Conservation (phyloP, 2,113 vertebrate genomes). For the Agelaius phoeniceus region DNA sequence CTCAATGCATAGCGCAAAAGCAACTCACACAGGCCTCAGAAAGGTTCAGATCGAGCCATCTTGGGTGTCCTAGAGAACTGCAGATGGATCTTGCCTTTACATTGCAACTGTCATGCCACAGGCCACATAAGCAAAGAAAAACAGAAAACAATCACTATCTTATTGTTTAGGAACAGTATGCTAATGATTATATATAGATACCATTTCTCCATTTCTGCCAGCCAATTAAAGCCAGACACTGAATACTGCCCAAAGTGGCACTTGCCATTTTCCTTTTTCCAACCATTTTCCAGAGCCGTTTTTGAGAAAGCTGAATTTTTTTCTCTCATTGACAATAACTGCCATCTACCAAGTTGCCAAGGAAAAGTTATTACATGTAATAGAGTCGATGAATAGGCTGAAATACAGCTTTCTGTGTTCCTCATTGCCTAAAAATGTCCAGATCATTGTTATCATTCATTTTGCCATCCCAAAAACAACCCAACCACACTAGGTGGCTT, state of each 20-base stretch:
- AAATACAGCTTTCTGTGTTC: background rate
- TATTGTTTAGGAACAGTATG: background rate
- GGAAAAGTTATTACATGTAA: background rate
- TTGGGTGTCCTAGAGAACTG: background rate
- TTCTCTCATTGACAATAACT: background rate
- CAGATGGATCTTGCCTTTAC: background rate
- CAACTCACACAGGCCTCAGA: background rate
- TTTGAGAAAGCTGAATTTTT: background rate
- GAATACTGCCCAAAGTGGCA: background rate
- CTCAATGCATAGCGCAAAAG: background rate
- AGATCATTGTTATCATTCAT: background rate
- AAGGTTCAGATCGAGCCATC: background rate
- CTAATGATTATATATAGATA: background rate
- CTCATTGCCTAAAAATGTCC: background rate
- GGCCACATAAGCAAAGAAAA: background rate
- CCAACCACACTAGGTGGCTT: background rate
- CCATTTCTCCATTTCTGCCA: background rate
- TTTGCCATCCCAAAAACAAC: background rate
- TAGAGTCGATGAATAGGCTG: background rate
- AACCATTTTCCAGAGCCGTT: background rate
- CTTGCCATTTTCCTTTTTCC: background rate
- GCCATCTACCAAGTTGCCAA: background rate
- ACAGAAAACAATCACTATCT: background rate
- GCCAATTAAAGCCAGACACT: background rate
- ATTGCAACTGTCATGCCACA: background rate